These are phyloP conservation scores for Halcyon chelicuti DNA, from an alignment of 2,797 vertebrate species.

Conservation along the genomic window DNA sequence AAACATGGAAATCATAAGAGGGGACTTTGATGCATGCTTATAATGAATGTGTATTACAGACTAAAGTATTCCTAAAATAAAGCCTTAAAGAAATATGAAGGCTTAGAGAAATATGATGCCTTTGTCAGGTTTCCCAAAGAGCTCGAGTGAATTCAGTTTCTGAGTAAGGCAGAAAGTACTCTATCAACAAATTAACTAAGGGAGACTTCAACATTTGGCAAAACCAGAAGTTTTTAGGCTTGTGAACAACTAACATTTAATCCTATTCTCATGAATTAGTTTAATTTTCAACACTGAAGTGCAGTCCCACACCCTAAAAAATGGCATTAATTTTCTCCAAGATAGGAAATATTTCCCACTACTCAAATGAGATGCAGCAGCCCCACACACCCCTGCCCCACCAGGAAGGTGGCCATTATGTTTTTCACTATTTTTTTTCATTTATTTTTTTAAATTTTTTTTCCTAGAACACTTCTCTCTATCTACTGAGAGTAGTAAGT, in stretches of 20 bases:
- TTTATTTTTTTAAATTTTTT: background rate
- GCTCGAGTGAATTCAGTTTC: background rate
- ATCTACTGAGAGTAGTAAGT: background rate
- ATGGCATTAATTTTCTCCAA: accelerated
- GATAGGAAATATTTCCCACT: background rate
- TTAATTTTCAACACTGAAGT: background rate
- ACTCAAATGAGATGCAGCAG: background rate
- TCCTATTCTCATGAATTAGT: background rate
- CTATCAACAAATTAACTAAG: background rate
- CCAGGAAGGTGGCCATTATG: background rate
- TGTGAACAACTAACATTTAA: no score
- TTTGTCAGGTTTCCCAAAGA: background rate
- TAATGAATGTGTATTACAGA: background rate
- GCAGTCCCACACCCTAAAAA: background rate
- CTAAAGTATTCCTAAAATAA: background rate
- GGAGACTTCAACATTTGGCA: background rate
- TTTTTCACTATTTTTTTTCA: background rate
- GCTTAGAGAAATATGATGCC: background rate
- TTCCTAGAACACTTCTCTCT: background rate
- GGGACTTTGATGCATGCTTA: background rate
- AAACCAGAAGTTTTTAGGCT: background rate
- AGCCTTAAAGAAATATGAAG: background rate
- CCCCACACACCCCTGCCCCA: accelerated
- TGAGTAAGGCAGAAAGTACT: background rate
- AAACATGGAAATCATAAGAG: background rate